A percentile compares a stretch with the other conserved stretches of the same genome.
Evolutionary conservation across 2,113 vertebrate species (phyloP).

Genomic region (Gobius niger): DNA sequence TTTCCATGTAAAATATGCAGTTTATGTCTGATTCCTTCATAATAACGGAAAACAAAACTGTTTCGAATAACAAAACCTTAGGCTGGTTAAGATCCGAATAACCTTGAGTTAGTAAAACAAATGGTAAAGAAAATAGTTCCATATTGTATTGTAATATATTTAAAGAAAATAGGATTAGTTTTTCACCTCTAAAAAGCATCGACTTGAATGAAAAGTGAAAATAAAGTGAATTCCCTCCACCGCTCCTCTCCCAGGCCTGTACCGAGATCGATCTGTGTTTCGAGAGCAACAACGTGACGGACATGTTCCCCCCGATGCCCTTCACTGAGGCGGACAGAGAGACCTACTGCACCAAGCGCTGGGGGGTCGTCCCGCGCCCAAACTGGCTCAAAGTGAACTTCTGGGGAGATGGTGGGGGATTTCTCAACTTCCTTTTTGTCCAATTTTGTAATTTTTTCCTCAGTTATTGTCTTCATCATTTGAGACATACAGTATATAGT

Average conservation of each 20-base stretch:
- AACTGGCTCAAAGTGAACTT: conserved; percentile 84
- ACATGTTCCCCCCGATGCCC: conserved; percentile 87
- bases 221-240: not conserved
- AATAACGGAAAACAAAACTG: no score
- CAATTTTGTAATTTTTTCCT: not conserved
- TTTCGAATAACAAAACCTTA: no score
- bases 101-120: no score
- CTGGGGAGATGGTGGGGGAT: conserved; percentile 80
- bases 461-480: not conserved
- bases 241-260: conserved; percentile 79
- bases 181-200: not conserved
- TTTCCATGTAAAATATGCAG: no score
- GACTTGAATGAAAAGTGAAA: no score
- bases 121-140: no score
- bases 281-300: conserved; percentile 86
- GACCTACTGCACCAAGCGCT: conserved; percentile 81
- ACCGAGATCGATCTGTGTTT: conserved; percentile 87
- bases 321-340: conserved; percentile 78
- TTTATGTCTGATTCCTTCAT: no score
- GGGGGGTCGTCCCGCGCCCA: conserved; percentile 80
- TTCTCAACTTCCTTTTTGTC: not conserved
- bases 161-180: no score
- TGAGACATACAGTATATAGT: not conserved
- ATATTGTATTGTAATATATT: no score
- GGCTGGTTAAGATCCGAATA: no score